Conservation (phyloP, 2,797 vertebrate genomes). For the Tympanoctomys barrerae region DNA sequence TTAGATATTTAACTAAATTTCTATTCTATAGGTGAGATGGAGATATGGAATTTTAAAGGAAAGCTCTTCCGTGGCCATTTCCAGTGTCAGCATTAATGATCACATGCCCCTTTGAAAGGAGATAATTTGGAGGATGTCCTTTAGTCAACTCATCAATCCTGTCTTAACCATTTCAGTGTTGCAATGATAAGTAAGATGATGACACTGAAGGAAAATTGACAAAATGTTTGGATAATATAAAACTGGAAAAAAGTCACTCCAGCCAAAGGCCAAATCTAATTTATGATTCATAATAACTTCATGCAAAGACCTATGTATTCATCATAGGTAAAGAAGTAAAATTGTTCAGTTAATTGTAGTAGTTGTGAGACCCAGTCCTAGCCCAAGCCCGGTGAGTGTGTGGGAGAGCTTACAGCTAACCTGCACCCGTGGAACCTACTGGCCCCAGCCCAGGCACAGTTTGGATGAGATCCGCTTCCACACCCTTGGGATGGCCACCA, state of each 20-base stretch:
- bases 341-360: neutral
- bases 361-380: neutral
- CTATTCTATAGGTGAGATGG: neutral
- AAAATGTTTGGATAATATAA: neutral
- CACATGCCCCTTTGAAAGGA: neutral
- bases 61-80: neutral
- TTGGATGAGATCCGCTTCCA: too few species aligned
- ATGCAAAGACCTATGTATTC: neutral
- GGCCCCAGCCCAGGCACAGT: too few species aligned
- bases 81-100: neutral
- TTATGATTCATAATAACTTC: neutral
- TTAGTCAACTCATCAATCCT: neutral
- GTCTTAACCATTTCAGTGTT: neutral
- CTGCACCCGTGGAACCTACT: too few species aligned
- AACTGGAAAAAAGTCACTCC: neutral
- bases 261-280: neutral
- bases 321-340: neutral
- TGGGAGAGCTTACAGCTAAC: too few species aligned
- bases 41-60: neutral
- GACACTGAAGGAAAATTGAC: neutral
- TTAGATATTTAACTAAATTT: conserved; percentile 9
- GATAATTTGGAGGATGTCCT: neutral
- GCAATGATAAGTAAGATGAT: neutral
- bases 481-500: too few species aligned
- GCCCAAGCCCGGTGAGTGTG: too few species aligned